phyloP scores from a whole-genome alignment of 1,140 invertebrate species.

The Ctenoplectra terminalis region DNA sequence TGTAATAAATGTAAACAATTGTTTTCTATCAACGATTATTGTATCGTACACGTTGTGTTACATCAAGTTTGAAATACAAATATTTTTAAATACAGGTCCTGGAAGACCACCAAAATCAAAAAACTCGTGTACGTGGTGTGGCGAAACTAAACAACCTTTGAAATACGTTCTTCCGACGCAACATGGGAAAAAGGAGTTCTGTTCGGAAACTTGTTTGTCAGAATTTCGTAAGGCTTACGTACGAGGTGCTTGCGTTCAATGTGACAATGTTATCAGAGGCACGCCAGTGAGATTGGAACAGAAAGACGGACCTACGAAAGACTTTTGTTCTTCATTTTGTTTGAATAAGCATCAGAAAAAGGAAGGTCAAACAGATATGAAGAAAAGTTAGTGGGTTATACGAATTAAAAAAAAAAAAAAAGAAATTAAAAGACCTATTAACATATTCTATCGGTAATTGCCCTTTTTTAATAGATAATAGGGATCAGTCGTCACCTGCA shows the following conservation, averaged over 20 bases:
- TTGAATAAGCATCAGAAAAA: slow-evolving; percentile 92
- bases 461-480: slow-evolving; percentile 55
- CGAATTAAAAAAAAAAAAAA: slow-evolving; percentile 1
- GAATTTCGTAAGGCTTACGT: slow-evolving; percentile 94
- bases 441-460: slow-evolving; percentile 19
- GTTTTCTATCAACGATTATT: neutral
- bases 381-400: slow-evolving; percentile 68
- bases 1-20: neutral
- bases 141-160: slow-evolving; percentile 90
- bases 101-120: slow-evolving; percentile 89
- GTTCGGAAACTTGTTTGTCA: slow-evolving; percentile 93
- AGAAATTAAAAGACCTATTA: neutral
- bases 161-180: slow-evolving; percentile 94
- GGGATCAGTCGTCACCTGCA: slow-evolving; percentile 73
- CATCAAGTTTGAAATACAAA: neutral
- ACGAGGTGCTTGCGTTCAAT: slow-evolving; percentile 92
- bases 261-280: slow-evolving; percentile 92
- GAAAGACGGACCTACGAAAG: slow-evolving; percentile 86
- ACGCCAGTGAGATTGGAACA: slow-evolving; percentile 83
- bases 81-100: slow-evolving; percentile 80
- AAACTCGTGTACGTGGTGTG: slow-evolving; percentile 92
- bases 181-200: slow-evolving; percentile 96
- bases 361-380: slow-evolving; percentile 84
- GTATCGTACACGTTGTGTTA: neutral
- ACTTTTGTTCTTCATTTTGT: slow-evolving; percentile 92